phyloP scores from a whole-genome alignment of 2,113 vertebrate species.

The Circaetus cinerascens region DNA sequence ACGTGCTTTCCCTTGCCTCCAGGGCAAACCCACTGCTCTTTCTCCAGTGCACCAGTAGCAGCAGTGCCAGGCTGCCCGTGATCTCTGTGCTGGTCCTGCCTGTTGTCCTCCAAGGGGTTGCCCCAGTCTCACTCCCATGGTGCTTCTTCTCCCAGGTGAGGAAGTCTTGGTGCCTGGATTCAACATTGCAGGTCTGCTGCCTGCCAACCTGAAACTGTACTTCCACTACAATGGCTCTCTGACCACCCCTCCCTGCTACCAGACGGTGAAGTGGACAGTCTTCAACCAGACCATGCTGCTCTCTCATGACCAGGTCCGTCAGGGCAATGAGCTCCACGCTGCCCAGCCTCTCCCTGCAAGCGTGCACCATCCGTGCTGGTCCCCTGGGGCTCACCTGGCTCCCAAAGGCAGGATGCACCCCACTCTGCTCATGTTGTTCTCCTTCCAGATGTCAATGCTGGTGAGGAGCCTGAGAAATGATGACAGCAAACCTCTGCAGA shows the following conservation, averaged over 20 bases:
- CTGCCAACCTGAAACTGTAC: constrained; percentile 75
- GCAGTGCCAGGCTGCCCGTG: neutral
- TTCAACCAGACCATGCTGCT: constrained; percentile 83
- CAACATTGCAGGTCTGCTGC: constrained; percentile 80
- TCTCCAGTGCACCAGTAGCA: neutral
- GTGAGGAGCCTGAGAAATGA: neutral
- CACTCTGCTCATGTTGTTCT: neutral
- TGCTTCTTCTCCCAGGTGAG: constrained; percentile 58
- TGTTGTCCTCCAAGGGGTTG: neutral
- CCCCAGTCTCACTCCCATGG: neutral
- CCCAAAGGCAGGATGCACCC: neutral
- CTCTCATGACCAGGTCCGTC: constrained; percentile 56
- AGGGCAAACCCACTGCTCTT: neutral
- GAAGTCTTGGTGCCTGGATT: constrained; percentile 74
- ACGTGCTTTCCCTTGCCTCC: neutral
- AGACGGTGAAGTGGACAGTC: constrained; percentile 85
- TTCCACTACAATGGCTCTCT: constrained; percentile 85
- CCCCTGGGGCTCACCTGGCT: neutral
- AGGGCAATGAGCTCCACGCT: neutral
- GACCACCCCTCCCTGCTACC: constrained; percentile 84
- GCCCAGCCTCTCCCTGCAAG: neutral
- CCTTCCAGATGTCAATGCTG: constrained; percentile 1
- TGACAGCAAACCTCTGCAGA: neutral
- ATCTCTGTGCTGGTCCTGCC: neutral
- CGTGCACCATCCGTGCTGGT: rapidly evolving